Evolutionary conservation across 2,113 vertebrate species (phyloP).

Genomic region (Dasyurus viverrinus): DNA sequence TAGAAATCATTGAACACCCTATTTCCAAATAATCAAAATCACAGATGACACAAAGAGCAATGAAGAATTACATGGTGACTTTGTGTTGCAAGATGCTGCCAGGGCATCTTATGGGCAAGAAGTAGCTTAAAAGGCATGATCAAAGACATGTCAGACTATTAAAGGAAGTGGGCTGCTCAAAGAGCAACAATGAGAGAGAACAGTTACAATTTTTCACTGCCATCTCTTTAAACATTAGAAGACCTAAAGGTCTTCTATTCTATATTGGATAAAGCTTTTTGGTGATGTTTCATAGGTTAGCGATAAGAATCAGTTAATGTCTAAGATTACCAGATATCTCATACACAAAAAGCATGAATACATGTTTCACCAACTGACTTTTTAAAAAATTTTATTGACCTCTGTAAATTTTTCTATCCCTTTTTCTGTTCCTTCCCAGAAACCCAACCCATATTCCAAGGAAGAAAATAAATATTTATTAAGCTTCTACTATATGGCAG

Average conservation of each 20-base stretch:
- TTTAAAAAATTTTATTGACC: background rate
- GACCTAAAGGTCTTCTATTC: background rate
- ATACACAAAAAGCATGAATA: background rate
- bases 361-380: background rate
- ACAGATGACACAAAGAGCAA: background rate
- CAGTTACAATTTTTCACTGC: background rate
- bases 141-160: background rate
- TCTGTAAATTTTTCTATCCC: background rate
- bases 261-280: background rate
- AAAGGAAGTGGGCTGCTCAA: background rate
- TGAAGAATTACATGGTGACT: background rate
- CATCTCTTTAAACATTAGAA: background rate
- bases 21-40: background rate
- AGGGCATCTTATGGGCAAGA: background rate
- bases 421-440: background rate
- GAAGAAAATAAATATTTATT: background rate
- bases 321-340: background rate
- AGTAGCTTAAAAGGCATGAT: background rate
- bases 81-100: background rate
- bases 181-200: background rate
- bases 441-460: background rate
- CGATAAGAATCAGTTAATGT: background rate
- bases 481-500: background rate
- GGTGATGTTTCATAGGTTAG: background rate
- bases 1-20: background rate